Evolutionary conservation across 1,140 invertebrate species (phyloP).

Genomic region (Formica selysi): DNA sequence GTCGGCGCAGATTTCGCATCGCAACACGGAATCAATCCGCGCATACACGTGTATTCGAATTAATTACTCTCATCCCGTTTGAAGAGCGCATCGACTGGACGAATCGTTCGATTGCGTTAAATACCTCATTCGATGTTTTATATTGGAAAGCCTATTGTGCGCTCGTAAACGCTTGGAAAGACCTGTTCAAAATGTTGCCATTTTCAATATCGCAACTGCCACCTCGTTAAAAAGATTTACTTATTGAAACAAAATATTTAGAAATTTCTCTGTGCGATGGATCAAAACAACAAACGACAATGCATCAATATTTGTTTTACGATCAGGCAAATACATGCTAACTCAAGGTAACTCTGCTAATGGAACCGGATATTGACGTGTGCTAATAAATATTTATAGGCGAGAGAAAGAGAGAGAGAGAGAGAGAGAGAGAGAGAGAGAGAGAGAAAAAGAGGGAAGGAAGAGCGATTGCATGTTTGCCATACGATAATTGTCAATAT

Average conservation of each 20-base stretch:
- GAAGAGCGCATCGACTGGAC: slow-evolving; percentile 19
- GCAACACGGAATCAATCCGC: neutral
- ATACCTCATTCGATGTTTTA: slow-evolving; percentile 50
- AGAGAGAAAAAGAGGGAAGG: slow-evolving; percentile 12
- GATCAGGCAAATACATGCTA: slow-evolving; percentile 25
- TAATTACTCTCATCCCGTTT: slow-evolving; percentile 64
- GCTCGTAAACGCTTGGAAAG: neutral
- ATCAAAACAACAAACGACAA: neutral
- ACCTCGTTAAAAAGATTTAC: neutral
- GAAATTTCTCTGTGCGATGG: too few relatives aligned
- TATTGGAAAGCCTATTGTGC: neutral
- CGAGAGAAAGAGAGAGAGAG: slow-evolving; percentile 14
- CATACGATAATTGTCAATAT: slow-evolving; percentile 38
- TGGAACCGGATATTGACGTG: slow-evolving; percentile 49
- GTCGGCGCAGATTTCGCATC: neutral
- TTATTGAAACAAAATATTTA: neutral
- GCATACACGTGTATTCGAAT: slow-evolving; percentile 9
- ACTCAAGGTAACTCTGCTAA: slow-evolving; percentile 46
- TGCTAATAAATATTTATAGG: slow-evolving; percentile 56
- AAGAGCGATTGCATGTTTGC: slow-evolving; percentile 33
- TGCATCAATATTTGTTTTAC: slow-evolving; percentile 45
- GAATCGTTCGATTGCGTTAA: slow-evolving; percentile 38
- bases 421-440: slow-evolving; percentile 16
- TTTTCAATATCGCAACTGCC: slow-evolving; percentile 11
- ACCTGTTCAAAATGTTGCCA: neutral